Evolutionary conservation across 2,888 invertebrate genomes (phyloP).

Genomic region (Endomychus coccineus): DNA sequence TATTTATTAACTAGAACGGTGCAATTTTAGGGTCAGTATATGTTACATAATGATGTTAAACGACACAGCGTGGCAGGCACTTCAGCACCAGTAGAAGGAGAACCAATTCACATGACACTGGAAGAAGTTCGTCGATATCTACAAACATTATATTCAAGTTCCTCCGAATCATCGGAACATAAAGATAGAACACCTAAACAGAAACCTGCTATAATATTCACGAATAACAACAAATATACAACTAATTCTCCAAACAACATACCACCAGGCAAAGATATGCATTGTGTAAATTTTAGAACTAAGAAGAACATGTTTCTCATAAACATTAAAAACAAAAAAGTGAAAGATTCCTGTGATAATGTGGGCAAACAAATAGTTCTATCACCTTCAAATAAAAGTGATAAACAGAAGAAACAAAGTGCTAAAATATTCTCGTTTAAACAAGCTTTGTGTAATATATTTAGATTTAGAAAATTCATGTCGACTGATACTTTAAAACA

Average conservation of each 20-base stretch:
- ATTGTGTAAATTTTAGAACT: slow-evolving; percentile 33
- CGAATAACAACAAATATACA: slow-evolving; percentile 31
- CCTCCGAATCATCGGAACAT: slow-evolving; percentile 57
- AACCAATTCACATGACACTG: slow-evolving; percentile 76
- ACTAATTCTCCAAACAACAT: slow-evolving; percentile 22
- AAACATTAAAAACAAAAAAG: slow-evolving; percentile 56
- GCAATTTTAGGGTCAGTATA: no score
- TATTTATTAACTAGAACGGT: no score
- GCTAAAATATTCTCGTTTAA: slow-evolving; percentile 66
- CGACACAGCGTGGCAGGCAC: slow-evolving; percentile 61
- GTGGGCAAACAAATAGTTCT: slow-evolving; percentile 44
- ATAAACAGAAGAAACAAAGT: slow-evolving; percentile 53
- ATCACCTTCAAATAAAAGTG: slow-evolving; percentile 30
- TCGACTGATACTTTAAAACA: slow-evolving; percentile 44
- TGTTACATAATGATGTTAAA: no score
- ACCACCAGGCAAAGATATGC: slow-evolving; percentile 30
- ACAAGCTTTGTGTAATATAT: slow-evolving; percentile 78
- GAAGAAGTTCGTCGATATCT: slow-evolving; percentile 78
- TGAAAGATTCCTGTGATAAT: slow-evolving; percentile 42
- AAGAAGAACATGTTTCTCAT: slow-evolving; percentile 53
- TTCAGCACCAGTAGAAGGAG: slow-evolving; percentile 54
- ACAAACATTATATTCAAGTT: slow-evolving; percentile 72
- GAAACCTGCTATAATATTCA: slow-evolving; percentile 29
- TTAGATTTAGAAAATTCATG: slow-evolving; percentile 55
- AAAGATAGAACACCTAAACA: slow-evolving; percentile 40